Evolutionary conservation across 2,797 vertebrate species (phyloP).

Genomic region (Gymnopithys bicolor): DNA sequence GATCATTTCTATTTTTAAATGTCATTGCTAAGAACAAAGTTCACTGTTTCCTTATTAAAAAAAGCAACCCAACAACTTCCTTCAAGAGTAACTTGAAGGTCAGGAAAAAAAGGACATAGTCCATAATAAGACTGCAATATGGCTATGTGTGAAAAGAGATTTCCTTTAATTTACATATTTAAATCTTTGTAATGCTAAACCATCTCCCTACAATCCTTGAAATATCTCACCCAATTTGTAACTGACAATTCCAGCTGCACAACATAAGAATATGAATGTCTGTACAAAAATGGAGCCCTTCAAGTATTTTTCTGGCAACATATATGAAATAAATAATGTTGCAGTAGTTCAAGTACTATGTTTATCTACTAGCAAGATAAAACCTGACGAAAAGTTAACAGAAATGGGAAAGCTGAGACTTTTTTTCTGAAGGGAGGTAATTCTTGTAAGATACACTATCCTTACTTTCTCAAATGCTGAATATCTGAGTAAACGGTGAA

Average conservation of each 20-base stretch:
- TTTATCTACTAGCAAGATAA: conserved; percentile 13
- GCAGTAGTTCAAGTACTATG: not conserved
- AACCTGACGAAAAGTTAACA: not conserved
- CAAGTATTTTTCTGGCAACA: not conserved
- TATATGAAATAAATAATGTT: not conserved
- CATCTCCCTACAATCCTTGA: not conserved
- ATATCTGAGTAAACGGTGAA: not conserved
- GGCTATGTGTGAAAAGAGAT: not conserved
- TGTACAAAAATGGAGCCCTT: not conserved
- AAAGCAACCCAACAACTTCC: not conserved
- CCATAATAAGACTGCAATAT: not conserved
- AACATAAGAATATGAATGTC: not conserved
- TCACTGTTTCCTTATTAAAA: conserved; percentile 60
- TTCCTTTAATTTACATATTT: not conserved
- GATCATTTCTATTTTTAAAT: conserved; percentile 74
- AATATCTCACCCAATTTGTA: not conserved
- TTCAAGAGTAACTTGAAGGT: not conserved
- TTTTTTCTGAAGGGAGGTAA: not conserved
- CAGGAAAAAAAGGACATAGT: not conserved
- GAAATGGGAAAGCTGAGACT: not conserved
- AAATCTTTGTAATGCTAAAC: not conserved
- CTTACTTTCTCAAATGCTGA: not conserved
- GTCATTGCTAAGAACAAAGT: conserved; percentile 61
- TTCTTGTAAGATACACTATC: not conserved
- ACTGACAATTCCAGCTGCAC: not conserved